phyloP scores from a whole-genome alignment of 2,888 invertebrate species.

The Chymomyza amoena region DNA sequence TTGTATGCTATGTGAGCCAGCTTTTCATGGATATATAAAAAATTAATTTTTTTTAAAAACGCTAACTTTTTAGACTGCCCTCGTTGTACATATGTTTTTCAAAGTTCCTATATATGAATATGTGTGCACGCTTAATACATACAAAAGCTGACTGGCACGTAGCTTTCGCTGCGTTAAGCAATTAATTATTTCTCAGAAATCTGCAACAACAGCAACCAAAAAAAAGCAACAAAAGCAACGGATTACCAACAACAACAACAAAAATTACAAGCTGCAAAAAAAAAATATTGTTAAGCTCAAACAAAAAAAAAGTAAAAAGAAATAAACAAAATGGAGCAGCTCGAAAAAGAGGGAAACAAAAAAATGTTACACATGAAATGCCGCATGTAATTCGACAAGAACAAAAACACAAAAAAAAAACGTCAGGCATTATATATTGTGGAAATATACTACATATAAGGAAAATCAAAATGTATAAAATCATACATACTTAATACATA shows the following conservation, averaged over 20 bases:
- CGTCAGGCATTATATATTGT: neutral
- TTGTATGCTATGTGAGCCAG: too few relatives aligned
- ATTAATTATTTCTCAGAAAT: constrained; percentile 41
- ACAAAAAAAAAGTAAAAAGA: constrained; percentile 9
- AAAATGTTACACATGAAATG: constrained; percentile 23
- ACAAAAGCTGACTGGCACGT: neutral
- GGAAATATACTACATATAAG: constrained; percentile 1
- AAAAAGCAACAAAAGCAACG: constrained; percentile 21
- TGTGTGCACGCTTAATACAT: neutral
- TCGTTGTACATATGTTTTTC: neutral
- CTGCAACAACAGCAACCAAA: constrained; percentile 26
- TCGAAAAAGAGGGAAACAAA: neutral
- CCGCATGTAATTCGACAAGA: constrained; percentile 8
- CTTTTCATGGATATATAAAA: too few relatives aligned
- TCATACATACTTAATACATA: neutral
- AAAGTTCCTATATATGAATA: neutral
- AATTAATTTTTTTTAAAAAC: too few relatives aligned
- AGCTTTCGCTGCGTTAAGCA: constrained; percentile 28
- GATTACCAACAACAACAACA: constrained; percentile 35
- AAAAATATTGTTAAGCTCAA: neutral
- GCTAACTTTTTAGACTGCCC: neutral
- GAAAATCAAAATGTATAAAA: constrained; percentile 19
- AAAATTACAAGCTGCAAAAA: neutral
- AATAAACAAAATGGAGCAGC: neutral
- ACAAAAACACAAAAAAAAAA: constrained; percentile 9